A percentile compares a stretch with the other conserved stretches of the same genome.
phyloP scores from a whole-genome alignment of 2,113 vertebrate species.

The Tiliqua scincoides region DNA sequence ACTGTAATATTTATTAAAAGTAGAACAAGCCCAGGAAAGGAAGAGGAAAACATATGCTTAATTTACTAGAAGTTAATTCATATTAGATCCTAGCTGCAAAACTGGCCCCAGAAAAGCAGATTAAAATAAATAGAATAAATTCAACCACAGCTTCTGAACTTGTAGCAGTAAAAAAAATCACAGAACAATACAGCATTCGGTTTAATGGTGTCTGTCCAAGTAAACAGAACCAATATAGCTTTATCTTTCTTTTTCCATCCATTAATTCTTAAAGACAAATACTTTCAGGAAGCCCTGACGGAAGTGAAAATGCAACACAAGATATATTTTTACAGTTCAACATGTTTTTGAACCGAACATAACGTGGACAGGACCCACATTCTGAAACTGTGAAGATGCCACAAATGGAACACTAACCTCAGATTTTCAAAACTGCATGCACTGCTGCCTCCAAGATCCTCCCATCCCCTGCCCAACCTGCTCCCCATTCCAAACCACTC shows the following conservation, averaged over 20 bases:
- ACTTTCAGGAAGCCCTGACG: neutral
- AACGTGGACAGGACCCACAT: constrained; percentile 37
- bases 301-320: neutral
- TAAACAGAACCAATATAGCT: neutral
- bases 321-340: neutral
- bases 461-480: too few species aligned
- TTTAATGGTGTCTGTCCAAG: constrained; percentile 1
- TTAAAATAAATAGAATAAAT: neutral
- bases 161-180: neutral
- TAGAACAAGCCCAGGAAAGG: constrained; percentile 24
- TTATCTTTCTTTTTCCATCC: neutral
- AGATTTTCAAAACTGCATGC: neutral
- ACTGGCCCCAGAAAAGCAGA: constrained; percentile 11
- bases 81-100: constrained; percentile 21
- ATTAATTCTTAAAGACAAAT: constrained; percentile 12
- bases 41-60: constrained; percentile 39
- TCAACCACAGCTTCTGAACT: neutral
- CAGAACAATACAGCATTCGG: neutral
- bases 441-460: too few species aligned
- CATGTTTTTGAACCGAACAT: constrained; percentile 42
- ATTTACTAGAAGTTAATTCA: constrained; percentile 36
- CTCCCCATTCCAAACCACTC: too few species aligned
- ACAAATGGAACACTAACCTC: neutral
- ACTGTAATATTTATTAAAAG: constrained; percentile 11
- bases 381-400: too few species aligned